phyloP scores from a whole-genome alignment of 2,113 vertebrate genomes.

The Tachycineta bicolor region DNA sequence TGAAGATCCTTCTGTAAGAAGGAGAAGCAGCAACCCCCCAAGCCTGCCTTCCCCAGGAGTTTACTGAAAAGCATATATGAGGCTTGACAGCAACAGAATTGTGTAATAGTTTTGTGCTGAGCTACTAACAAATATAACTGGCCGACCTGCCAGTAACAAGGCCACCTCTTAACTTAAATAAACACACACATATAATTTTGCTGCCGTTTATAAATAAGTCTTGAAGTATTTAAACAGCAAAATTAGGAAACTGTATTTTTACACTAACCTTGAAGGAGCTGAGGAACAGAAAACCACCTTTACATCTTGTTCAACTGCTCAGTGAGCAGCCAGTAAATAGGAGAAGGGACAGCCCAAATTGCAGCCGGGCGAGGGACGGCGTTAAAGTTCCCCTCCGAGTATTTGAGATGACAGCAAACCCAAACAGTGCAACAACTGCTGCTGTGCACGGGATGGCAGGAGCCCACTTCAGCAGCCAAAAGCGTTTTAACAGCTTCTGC shows the following conservation, averaged over 20 bases:
- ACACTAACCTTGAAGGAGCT: constrained; percentile 46
- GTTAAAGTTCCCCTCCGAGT: constrained; percentile 17
- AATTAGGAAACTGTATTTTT: constrained; percentile 45
- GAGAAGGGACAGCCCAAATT: constrained; percentile 49
- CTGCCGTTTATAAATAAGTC: constrained; percentile 56
- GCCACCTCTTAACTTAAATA: constrained; percentile 29
- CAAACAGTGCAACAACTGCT: constrained; percentile 50
- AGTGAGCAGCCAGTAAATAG: constrained; percentile 22
- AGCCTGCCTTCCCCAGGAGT: neutral
- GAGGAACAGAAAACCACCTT: constrained; percentile 28
- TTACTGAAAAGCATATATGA: neutral
- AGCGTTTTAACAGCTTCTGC: constrained; percentile 66
- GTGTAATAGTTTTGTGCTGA: constrained; percentile 1
- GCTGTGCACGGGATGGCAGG: constrained; percentile 59
- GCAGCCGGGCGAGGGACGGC: neutral
- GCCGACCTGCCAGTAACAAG: constrained; percentile 29
- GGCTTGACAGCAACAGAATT: neutral
- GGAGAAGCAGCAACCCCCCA: neutral
- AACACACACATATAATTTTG: neutral
- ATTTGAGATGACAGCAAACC: constrained; percentile 32
- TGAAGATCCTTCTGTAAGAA: neutral
- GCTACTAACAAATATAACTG: constrained; percentile 29
- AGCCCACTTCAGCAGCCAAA: constrained; percentile 68
- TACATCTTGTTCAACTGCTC: constrained; percentile 23
- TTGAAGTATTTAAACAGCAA: constrained; percentile 38